Conservation (phyloP, 2,888 invertebrate species). For the Chrysolina oricalcia region DNA sequence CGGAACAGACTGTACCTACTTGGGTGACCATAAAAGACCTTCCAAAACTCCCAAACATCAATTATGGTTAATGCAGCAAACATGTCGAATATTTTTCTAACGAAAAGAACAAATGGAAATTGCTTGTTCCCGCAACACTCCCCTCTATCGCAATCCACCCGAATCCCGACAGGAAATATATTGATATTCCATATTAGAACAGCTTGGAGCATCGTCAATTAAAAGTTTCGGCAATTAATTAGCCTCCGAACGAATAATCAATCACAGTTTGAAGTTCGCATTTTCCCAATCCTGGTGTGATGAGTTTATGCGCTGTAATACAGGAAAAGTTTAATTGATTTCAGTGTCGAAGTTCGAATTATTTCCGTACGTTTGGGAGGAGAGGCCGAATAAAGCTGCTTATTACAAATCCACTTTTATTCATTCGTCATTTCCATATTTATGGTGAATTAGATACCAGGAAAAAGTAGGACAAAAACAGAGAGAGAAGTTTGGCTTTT, state of each 20-base stretch:
- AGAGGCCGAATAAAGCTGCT: not conserved
- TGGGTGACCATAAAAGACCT: too few relatives aligned
- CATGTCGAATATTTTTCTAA: not conserved
- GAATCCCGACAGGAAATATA: not conserved
- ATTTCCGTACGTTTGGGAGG: not conserved
- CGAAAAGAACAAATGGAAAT: not conserved
- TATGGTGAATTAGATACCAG: too few relatives aligned
- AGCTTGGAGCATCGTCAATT: conserved; percentile 9
- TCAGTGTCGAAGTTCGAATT: not conserved
- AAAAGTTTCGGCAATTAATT: conserved; percentile 26
- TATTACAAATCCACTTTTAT: not conserved
- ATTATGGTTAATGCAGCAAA: not conserved
- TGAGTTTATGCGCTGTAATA: conserved; percentile 7
- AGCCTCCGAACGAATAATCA: conserved; percentile 28
- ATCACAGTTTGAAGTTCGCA: conserved; percentile 12
- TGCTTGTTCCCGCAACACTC: too few relatives aligned
- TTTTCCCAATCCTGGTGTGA: conserved; percentile 6
- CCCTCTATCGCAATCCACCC: not conserved
- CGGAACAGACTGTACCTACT: too few relatives aligned
- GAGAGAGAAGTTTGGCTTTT: too few relatives aligned
- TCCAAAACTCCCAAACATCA: too few relatives aligned
- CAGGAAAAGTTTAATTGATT: conserved; percentile 29
- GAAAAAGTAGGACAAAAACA: too few relatives aligned
- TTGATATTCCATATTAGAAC: conserved; percentile 14
- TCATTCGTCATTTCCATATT: too few relatives aligned